Evolutionary conservation across 2,888 invertebrate species (phyloP).

Genomic region (Catocala fraxini): DNA sequence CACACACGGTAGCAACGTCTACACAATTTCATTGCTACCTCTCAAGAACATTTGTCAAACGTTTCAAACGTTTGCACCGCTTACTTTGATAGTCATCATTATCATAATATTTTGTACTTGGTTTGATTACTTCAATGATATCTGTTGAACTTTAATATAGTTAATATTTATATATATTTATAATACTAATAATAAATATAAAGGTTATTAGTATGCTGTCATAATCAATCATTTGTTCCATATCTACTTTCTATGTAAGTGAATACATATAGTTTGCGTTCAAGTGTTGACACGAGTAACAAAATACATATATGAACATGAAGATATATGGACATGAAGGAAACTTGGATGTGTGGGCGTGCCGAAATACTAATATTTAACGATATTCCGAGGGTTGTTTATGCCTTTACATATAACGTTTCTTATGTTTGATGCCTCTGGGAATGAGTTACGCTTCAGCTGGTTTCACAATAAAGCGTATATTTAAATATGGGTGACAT

Average conservation of each 20-base stretch:
- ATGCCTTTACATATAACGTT: background rate
- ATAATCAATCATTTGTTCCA: background rate
- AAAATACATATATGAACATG: constrained; percentile 8
- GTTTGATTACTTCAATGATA: background rate
- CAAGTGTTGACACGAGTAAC: constrained; percentile 6
- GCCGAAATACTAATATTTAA: constrained; percentile 6
- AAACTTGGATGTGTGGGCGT: background rate
- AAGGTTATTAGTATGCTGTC: background rate
- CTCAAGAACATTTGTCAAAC: background rate
- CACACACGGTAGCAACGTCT: background rate
- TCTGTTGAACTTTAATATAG: background rate
- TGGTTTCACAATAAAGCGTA: too few species aligned
- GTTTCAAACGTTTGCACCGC: too few species aligned
- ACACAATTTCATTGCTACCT: constrained; percentile 8
- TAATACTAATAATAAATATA: too few species aligned
- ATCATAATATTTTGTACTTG: background rate
- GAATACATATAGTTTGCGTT: background rate
- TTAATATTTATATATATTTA: too few species aligned
- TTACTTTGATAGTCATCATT: too few species aligned
- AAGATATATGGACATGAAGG: too few species aligned
- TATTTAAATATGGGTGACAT: too few species aligned
- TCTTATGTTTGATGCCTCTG: too few species aligned
- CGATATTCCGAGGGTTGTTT: background rate
- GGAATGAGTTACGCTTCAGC: background rate
- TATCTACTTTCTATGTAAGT: background rate